Evolutionary conservation across 2,797 vertebrate species (phyloP).

Genomic region (Danio albolineatus): DNA sequence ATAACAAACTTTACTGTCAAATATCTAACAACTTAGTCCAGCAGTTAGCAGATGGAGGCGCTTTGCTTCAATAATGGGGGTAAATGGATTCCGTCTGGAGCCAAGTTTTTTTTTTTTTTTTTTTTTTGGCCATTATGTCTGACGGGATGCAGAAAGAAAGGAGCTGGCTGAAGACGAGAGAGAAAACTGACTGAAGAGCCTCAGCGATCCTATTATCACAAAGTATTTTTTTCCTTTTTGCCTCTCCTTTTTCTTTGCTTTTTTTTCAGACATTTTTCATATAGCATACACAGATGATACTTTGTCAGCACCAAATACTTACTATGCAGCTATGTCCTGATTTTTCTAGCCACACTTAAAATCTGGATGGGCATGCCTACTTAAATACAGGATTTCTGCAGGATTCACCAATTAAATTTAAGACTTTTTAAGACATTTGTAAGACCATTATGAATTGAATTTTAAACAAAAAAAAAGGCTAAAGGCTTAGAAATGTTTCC

Average conservation of each 20-base stretch:
- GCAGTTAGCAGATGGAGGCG: constrained; percentile 68
- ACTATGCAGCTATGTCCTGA: too few species aligned
- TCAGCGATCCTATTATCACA: constrained; percentile 32
- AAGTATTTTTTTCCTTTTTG: background rate
- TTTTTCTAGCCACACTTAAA: too few species aligned
- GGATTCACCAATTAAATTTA: too few species aligned
- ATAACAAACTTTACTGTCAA: constrained; percentile 62
- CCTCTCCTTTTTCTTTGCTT: background rate
- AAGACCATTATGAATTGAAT: too few species aligned
- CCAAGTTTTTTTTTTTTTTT: constrained; percentile 14
- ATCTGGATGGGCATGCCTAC: too few species aligned
- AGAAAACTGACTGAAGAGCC: constrained; percentile 17
- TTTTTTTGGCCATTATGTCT: constrained; percentile 44
- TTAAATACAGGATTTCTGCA: too few species aligned
- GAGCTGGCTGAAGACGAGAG: constrained; percentile 33
- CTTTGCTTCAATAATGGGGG: constrained; percentile 67
- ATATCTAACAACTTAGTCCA: constrained; percentile 62
- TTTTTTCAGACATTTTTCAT: background rate
- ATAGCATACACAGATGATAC: too few species aligned
- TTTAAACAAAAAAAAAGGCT: too few species aligned
- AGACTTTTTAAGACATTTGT: too few species aligned
- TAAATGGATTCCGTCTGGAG: constrained; percentile 72
- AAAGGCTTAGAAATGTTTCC: too few species aligned
- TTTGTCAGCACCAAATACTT: too few species aligned
- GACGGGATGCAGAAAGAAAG: constrained; percentile 21